Conservation (phyloP, 2,797 vertebrate species). For the Masticophis lateralis region DNA sequence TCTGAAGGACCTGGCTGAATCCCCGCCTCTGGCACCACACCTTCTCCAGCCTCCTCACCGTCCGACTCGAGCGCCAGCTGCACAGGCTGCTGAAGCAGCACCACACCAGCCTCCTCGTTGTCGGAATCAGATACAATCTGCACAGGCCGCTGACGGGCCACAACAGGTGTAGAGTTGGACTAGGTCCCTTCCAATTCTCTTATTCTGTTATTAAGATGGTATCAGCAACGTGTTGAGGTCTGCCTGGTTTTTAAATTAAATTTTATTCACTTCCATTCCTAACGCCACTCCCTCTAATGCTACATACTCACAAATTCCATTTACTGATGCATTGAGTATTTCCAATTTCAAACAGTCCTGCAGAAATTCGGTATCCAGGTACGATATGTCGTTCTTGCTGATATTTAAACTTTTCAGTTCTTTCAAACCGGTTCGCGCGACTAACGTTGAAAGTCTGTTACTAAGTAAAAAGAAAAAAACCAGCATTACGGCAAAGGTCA, state of each 20-base stretch:
- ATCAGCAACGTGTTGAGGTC: neutral
- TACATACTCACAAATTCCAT: slow-evolving; percentile 81
- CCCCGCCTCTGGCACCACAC: no score
- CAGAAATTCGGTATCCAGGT: slow-evolving; percentile 77
- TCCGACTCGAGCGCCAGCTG: no score
- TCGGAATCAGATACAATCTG: no score
- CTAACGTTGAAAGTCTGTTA: slow-evolving; percentile 80
- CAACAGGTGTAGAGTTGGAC: neutral
- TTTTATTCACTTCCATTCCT: neutral
- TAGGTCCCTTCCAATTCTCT: neutral
- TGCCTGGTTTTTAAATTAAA: neutral
- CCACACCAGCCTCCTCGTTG: no score
- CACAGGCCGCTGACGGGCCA: no score
- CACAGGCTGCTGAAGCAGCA: no score
- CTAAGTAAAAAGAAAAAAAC: slow-evolving; percentile 56
- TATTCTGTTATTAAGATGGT: neutral
- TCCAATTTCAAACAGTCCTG: slow-evolving; percentile 84
- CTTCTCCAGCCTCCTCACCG: no score
- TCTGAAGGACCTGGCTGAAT: no score
- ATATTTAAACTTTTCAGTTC: slow-evolving; percentile 87
- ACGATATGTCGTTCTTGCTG: slow-evolving; percentile 85
- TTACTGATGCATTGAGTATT: slow-evolving; percentile 82
- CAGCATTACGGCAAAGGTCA: neutral
- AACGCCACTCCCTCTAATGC: no score
- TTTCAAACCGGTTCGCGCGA: slow-evolving; percentile 72